Conservation (phyloP, 1,140 invertebrate genomes). For the Himalopsyche phryganea region DNA sequence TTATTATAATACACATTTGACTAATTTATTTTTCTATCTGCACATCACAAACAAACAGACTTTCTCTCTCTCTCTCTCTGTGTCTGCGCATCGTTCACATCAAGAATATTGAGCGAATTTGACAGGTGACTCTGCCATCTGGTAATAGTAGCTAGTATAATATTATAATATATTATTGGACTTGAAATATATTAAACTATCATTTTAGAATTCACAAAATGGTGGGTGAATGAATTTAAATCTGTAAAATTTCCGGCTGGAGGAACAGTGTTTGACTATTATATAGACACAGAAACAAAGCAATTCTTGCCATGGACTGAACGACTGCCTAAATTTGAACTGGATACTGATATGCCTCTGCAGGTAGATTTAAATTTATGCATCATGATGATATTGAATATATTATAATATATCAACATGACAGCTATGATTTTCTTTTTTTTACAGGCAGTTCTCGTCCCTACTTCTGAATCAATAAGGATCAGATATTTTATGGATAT, state of each 20-base stretch:
- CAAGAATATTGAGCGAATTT: no score
- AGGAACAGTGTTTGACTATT: constrained; percentile 95
- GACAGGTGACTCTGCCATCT: no score
- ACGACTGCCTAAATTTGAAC: constrained; percentile 82
- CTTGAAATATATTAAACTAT: no score
- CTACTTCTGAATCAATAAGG: constrained; percentile 89
- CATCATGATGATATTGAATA: not conserved
- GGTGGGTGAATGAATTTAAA: constrained; percentile 97
- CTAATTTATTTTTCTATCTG: no score
- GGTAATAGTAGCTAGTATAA: no score
- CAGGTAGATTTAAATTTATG: constrained; percentile 58
- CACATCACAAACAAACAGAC: no score
- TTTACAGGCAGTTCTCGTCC: constrained; percentile 78
- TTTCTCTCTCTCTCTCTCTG: no score
- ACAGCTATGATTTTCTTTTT: no score
- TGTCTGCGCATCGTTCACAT: no score
- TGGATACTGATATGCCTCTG: constrained; percentile 87
- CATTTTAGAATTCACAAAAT: constrained; percentile 89
- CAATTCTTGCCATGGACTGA: constrained; percentile 88
- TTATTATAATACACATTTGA: no score
- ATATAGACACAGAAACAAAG: constrained; percentile 85
- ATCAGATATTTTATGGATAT: constrained; percentile 87
- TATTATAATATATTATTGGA: no score
- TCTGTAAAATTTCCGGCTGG: constrained; percentile 86
- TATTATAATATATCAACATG: no score